A percentile compares a stretch with the other conserved stretches of the same genome.
Conservation (phyloP, 2,888 invertebrate genomes). For the Apotomis betuletana region DNA sequence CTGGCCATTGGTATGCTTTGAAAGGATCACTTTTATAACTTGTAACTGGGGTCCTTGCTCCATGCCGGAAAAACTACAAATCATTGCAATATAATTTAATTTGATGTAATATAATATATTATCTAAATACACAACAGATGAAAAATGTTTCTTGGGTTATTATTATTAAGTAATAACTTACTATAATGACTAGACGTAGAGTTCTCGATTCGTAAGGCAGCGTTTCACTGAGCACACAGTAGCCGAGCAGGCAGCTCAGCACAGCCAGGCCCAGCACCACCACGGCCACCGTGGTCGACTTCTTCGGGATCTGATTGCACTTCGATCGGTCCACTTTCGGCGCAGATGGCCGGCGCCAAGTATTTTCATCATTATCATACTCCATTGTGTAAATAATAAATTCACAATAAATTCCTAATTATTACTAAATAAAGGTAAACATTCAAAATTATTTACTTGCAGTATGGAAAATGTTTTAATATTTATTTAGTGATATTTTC, state of each 20-base stretch:
- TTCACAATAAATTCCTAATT: background rate
- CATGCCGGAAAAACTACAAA: slow-evolving; percentile 90
- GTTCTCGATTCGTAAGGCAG: slow-evolving; percentile 78
- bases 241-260: slow-evolving; percentile 76
- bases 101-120: no score
- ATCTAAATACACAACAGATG: no score
- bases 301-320: slow-evolving; percentile 68
- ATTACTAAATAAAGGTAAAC: background rate
- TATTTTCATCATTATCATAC: slow-evolving; percentile 74
- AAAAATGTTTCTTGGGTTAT: no score
- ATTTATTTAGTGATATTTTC: background rate
- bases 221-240: slow-evolving; percentile 76
- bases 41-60: slow-evolving; percentile 89
- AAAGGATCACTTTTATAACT: slow-evolving; percentile 93
- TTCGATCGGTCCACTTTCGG: slow-evolving; percentile 57
- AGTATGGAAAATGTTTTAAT: background rate
- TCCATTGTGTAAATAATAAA: slow-evolving; percentile 57
- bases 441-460: background rate
- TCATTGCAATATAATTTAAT: background rate
- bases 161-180: slow-evolving; percentile 53
- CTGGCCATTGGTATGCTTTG: slow-evolving; percentile 89
- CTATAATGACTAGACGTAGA: slow-evolving; percentile 71
- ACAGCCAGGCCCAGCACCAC: slow-evolving; percentile 75
- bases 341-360: slow-evolving; percentile 68
- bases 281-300: slow-evolving; percentile 71